These are phyloP conservation scores for Athripsodes cinereus DNA, from an alignment of 2,888 invertebrate species.

Conservation along the genomic window DNA sequence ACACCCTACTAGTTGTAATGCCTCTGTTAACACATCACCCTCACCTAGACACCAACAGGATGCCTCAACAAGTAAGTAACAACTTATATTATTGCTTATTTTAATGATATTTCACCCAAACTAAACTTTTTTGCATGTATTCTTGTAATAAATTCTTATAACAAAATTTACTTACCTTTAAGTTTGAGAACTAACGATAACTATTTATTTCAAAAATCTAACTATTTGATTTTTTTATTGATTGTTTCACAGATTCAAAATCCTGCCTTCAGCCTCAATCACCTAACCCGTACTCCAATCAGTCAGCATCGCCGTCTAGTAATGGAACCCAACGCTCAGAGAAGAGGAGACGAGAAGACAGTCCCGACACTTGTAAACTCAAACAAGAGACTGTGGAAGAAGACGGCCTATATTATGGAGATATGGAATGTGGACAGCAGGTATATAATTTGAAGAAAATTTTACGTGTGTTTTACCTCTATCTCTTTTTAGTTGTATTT, in stretches of 20 bases:
- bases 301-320: constrained; percentile 19
- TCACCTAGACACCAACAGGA: neutral
- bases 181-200: no score
- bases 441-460: constrained; percentile 10
- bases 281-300: constrained; percentile 7
- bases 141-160: no score
- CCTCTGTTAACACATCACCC: constrained; percentile 1
- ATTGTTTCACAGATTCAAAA: neutral
- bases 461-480: no score
- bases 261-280: neutral
- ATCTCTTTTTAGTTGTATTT: no score
- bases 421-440: constrained; percentile 44
- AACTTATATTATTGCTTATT: no score
- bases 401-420: constrained; percentile 47
- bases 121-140: no score
- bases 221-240: constrained; percentile 27
- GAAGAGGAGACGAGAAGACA: constrained; percentile 14
- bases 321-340: constrained; percentile 14
- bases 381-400: constrained; percentile 50
- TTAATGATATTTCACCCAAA: no score
- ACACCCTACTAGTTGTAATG: neutral
- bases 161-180: no score
- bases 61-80: neutral
- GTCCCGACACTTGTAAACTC: constrained; percentile 29
- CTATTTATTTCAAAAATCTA: no score